These are phyloP conservation scores for Formica selysi DNA, from an alignment of 1,140 invertebrate species.

Conservation along the genomic window DNA sequence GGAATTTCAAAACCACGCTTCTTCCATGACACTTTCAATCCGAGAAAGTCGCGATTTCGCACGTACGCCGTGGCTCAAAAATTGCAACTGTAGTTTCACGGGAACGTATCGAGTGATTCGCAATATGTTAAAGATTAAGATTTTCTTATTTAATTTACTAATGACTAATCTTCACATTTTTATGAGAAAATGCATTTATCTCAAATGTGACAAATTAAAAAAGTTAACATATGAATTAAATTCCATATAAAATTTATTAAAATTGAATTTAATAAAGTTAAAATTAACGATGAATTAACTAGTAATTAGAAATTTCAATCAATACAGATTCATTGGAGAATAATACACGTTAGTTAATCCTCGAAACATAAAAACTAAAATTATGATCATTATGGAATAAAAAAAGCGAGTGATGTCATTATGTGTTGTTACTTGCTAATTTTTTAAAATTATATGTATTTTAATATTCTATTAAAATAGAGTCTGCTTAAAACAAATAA, in stretches of 20 bases:
- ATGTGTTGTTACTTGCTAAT: background rate
- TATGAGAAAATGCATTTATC: background rate
- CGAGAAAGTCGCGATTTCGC: slow-evolving; percentile 56
- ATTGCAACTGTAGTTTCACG: slow-evolving; percentile 37
- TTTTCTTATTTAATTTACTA: background rate
- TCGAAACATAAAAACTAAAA: background rate
- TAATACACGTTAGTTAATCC: background rate
- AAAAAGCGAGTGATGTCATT: background rate
- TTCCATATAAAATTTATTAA: background rate
- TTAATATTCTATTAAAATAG: no score
- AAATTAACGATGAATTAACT: background rate
- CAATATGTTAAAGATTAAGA: background rate
- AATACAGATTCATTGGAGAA: background rate
- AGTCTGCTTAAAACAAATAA: no score
- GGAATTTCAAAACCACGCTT: slow-evolving; percentile 68
- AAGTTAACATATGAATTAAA: background rate
- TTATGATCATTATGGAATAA: background rate
- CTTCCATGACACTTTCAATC: slow-evolving; percentile 35
- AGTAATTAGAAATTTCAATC: background rate
- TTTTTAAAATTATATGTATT: background rate
- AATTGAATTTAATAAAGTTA: background rate
- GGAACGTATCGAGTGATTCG: background rate
- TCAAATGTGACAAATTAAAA: background rate
- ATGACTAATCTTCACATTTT: background rate
- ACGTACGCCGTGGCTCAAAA: slow-evolving; percentile 33